These are phyloP conservation scores for Nebria salina DNA, from an alignment of 2,888 invertebrate genomes.

Conservation along the genomic window DNA sequence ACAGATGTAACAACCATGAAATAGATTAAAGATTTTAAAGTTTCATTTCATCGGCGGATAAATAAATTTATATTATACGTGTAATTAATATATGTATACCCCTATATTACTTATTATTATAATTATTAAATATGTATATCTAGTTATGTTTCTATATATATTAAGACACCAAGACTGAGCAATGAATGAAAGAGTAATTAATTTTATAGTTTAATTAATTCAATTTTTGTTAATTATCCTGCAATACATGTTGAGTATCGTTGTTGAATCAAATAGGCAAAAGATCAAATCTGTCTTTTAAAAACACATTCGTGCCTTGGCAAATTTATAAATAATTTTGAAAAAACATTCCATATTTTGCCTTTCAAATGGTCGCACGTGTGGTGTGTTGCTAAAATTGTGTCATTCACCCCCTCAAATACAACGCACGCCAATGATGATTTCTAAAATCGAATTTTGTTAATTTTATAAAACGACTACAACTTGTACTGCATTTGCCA, in stretches of 20 bases:
- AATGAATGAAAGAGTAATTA: conserved; percentile 32
- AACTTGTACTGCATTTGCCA: conserved; percentile 56
- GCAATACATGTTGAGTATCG: conserved; percentile 32
- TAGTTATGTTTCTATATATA: conserved; percentile 44
- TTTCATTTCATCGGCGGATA: not conserved
- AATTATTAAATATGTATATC: conserved; percentile 26
- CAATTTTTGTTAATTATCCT: conserved; percentile 40
- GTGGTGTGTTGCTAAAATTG: conserved; percentile 30
- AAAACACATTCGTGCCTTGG: conserved; percentile 44
- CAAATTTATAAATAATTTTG: conserved; percentile 25
- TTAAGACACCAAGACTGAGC: conserved; percentile 43
- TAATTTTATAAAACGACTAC: conserved; percentile 48
- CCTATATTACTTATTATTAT: conserved; percentile 42
- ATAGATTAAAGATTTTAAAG: conserved; percentile 2
- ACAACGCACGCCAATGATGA: conserved; percentile 43
- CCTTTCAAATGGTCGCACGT: conserved; percentile 21
- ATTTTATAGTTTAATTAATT: conserved; percentile 30
- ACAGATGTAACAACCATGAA: conserved; percentile 14
- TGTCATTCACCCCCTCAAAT: not conserved
- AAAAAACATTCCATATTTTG: conserved; percentile 36
- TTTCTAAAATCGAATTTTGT: conserved; percentile 36
- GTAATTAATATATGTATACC: conserved; percentile 40
- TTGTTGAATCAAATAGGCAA: conserved; percentile 21
- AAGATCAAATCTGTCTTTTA: conserved; percentile 26
- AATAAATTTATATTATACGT: conserved; percentile 23